Percentiles rank a stretch among this genome's conserved stretches.
Evolutionary conservation across 1,140 invertebrate species (phyloP).

Genomic region (Spodoptera frugiperda): DNA sequence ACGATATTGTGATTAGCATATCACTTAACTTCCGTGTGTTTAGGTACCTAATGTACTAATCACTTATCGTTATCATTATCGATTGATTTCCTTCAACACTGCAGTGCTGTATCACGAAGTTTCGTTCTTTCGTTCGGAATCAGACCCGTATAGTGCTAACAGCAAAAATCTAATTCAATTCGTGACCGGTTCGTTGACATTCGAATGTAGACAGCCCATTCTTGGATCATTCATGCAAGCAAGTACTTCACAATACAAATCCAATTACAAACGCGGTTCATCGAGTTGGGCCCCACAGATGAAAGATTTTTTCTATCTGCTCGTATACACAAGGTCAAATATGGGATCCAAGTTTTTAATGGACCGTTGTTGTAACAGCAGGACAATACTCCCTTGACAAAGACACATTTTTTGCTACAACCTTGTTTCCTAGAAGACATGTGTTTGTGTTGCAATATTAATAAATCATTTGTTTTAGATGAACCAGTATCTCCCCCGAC

Average conservation of each 20-base stretch:
- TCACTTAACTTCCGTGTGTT: conserved; percentile 5
- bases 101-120: conserved; percentile 3
- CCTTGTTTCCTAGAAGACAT: not conserved
- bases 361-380: too few species aligned
- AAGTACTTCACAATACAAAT: conserved; percentile 2
- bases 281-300: not conserved
- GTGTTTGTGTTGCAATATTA: conserved; percentile 5
- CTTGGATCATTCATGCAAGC: conserved; percentile 1
- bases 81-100: conserved; percentile 15
- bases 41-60: not conserved
- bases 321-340: not conserved
- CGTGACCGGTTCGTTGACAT: conserved; percentile 1
- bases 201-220: conserved; percentile 1
- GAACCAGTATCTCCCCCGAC: conserved; percentile 72
- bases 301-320: not conserved
- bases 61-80: conserved; percentile 31
- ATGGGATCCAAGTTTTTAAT: too few species aligned
- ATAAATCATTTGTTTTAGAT: conserved; percentile 54
- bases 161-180: not conserved
- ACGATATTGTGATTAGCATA: too few species aligned
- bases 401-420: too few species aligned
- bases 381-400: not conserved
- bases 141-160: not conserved
- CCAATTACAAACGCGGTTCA: conserved; percentile 8
- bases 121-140: too few species aligned